A percentile compares a stretch with the other conserved stretches of the same genome.
phyloP scores from a whole-genome alignment of 2,888 invertebrate genomes.

The Druceiella hillmani region DNA sequence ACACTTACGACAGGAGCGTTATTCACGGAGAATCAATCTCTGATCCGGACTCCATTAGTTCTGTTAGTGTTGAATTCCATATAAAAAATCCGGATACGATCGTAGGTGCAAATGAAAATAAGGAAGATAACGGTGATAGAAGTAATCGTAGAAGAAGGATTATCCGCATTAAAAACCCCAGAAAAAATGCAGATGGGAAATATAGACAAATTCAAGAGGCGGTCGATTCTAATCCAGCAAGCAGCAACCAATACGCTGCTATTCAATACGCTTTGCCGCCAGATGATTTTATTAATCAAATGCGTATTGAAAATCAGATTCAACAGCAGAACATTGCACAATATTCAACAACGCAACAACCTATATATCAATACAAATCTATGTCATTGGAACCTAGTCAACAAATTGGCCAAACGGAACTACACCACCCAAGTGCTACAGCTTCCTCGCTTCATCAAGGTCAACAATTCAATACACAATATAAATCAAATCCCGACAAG shows the following conservation, averaged over 20 bases:
- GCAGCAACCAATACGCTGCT: constrained; percentile 48
- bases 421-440: too few relatives aligned
- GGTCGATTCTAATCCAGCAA: constrained; percentile 39
- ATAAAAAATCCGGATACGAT: constrained; percentile 28
- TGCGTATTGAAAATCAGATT: constrained; percentile 41
- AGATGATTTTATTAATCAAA: constrained; percentile 44
- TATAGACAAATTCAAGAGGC: constrained; percentile 33
- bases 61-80: constrained; percentile 36
- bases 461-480: too few relatives aligned
- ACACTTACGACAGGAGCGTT: constrained; percentile 35
- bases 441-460: too few relatives aligned
- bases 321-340: constrained; percentile 19
- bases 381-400: too few relatives aligned
- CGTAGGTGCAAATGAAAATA: too few relatives aligned
- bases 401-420: too few relatives aligned
- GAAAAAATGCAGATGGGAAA: too few relatives aligned
- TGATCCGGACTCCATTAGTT: constrained; percentile 33
- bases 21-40: constrained; percentile 33
- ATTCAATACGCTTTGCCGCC: constrained; percentile 48
- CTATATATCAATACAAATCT: constrained; percentile 39
- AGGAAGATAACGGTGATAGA: constrained; percentile 34
- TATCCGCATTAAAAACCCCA: constrained; percentile 44
- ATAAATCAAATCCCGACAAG: too few relatives aligned
- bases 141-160: constrained; percentile 32
- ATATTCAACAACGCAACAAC: constrained; percentile 43